Base-by-base conservation (phyloP, 2,113 vertebrate genomes). In the Artemisiospiza belli region DNA sequence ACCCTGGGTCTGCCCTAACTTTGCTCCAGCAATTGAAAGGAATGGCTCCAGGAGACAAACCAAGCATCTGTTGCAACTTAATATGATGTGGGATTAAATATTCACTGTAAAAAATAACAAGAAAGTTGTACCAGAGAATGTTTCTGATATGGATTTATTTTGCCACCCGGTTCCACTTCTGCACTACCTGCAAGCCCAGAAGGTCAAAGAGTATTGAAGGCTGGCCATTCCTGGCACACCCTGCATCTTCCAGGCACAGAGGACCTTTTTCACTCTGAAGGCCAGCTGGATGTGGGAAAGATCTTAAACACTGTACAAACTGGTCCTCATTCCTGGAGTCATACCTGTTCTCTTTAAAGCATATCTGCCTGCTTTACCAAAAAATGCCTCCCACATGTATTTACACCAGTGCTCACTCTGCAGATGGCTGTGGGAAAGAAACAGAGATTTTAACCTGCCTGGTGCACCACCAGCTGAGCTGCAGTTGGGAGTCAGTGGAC, bases 371-470 rank as follows among this genome's bases (percentile, higher is more conserved):
- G 3, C 44, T 83, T 85, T 12, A 85, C 46, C 3, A 74, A 87
- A 67, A 73, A 72, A 69, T 28, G 20, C 62, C 70, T 93, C 63
- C 59, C 64, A 80, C 15, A 7, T 54, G 28, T 87, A 89, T 70
- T 92, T 92, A 82, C 58, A 80, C 17, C n/a, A 61, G 13, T 23
- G 20, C 46, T 90, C 4, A 1, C 61, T 74, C 64, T 51, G 67
- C 72, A 92, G 89, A 93, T 51, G 80, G 57, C 80, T 83, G 55
- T 83, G 61, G 80, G 44, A 93, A 92, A 95, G 92, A 92, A 84
- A 95, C 4, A 77, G 1, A 77, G 86, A 95, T 84, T 92, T 93
- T 94, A 61, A 92, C 89, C 47, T 87, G 51, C 20, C 31, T 92
- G 43, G 30, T 4, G 3, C 28, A 88, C 33, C 75, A 94, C 55